These are phyloP conservation scores for Lamellibrachia luymesi DNA, from an alignment of 1,140 invertebrate species.

Conservation along the genomic window DNA sequence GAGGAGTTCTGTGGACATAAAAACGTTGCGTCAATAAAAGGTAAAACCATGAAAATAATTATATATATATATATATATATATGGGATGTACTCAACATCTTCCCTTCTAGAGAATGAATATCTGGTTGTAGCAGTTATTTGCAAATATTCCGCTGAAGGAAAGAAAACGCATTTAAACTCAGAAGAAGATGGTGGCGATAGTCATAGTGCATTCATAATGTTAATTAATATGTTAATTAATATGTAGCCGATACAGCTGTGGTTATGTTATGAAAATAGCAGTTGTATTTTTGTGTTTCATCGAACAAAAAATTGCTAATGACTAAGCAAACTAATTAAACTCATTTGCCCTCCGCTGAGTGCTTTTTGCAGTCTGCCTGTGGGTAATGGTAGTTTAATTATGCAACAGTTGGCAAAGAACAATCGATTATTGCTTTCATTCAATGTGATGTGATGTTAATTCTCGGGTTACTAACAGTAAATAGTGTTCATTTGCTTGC, in stretches of 20 bases:
- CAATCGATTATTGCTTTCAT: not conserved
- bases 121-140: too few relatives aligned
- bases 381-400: not conserved
- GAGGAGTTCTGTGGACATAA: slow-evolving; percentile 16
- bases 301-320: not conserved
- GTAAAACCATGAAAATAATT: too few relatives aligned
- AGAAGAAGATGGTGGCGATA: too few relatives aligned
- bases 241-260: too few relatives aligned
- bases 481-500: not conserved
- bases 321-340: not conserved
- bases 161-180: too few relatives aligned
- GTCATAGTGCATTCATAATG: too few relatives aligned
- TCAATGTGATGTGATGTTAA: not conserved
- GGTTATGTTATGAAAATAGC: not conserved
- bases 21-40: not conserved
- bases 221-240: too few relatives aligned
- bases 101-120: too few relatives aligned
- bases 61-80: too few relatives aligned
- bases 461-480: not conserved
- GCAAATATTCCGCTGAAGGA: too few relatives aligned
- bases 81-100: too few relatives aligned
- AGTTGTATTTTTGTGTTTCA: not conserved
- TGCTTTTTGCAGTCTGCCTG: not conserved
- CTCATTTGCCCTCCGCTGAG: not conserved
- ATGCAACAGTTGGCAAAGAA: not conserved